Evolutionary conservation across 2,113 vertebrate species (phyloP).

Genomic region (Albula glossodonta): DNA sequence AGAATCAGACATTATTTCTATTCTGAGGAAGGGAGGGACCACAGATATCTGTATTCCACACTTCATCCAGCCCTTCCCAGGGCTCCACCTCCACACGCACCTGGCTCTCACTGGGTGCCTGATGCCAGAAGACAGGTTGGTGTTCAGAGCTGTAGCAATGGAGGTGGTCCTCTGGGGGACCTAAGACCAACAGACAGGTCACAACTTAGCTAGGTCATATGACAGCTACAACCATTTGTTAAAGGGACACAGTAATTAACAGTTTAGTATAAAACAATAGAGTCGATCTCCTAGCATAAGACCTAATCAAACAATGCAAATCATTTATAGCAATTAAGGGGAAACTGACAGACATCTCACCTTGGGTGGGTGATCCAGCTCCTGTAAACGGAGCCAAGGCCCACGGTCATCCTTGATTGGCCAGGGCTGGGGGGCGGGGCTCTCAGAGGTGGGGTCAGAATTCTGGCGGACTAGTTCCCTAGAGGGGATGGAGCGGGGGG

Average conservation of each 20-base stretch:
- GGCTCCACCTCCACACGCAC: conserved; percentile 53
- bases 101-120: conserved; percentile 83
- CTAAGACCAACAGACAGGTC: conserved; percentile 48
- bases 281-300: not conserved
- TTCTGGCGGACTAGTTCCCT: conserved; percentile 85
- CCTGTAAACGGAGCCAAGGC: conserved; percentile 81
- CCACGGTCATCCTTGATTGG: conserved; percentile 71
- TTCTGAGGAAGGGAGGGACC: too few species aligned
- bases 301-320: not conserved
- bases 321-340: not conserved
- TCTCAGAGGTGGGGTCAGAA: conserved; percentile 89
- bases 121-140: conserved; percentile 79
- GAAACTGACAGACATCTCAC: conserved; percentile 51
- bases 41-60: not conserved
- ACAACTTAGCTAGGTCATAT: not conserved
- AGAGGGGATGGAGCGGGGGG: conserved; percentile 71
- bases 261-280: too few species aligned
- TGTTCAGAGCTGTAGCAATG: conserved; percentile 86
- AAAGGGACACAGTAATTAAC: not conserved
- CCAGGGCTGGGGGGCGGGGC: conserved; percentile 71
- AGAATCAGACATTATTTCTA: too few species aligned
- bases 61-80: not conserved
- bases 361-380: conserved; percentile 84
- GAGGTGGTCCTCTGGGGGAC: conserved; percentile 90
- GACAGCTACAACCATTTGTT: not conserved